Conservation (phyloP, 2,888 invertebrate species). For the Zonitis immaculata region DNA sequence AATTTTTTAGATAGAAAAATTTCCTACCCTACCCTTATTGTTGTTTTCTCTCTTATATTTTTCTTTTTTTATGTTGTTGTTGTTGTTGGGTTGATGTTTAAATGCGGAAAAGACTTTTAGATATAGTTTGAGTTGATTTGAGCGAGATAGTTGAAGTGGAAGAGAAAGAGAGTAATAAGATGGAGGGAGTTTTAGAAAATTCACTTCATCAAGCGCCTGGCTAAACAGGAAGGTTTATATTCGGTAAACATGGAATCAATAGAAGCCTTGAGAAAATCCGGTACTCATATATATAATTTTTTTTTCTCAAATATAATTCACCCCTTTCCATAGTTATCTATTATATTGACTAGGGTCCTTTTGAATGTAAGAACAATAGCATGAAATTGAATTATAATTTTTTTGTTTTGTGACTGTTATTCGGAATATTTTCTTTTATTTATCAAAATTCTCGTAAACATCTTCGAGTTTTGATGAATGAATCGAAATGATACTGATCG, state of each 20-base stretch:
- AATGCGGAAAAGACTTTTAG: neutral
- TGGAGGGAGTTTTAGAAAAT: neutral
- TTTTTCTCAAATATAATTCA: neutral
- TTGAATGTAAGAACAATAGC: too few species aligned
- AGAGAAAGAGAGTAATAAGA: neutral
- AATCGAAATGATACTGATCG: too few species aligned
- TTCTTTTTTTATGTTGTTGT: neutral
- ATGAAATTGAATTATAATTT: too few species aligned
- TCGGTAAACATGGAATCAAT: constrained; percentile 20
- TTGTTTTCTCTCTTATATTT: neutral
- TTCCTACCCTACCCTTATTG: neutral
- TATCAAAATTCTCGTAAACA: too few species aligned
- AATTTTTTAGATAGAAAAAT: neutral
- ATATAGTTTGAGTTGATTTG: neutral
- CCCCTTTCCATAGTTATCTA: too few species aligned
- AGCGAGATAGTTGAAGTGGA: neutral
- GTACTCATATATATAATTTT: neutral
- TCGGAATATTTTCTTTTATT: too few species aligned
- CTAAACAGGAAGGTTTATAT: constrained; percentile 19
- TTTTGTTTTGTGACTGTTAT: too few species aligned
- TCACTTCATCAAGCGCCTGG: constrained; percentile 18
- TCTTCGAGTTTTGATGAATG: too few species aligned
- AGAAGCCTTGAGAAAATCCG: constrained; percentile 11
- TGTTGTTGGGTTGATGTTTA: neutral
- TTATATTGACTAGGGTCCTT: too few species aligned